Conservation (phyloP, 2,113 vertebrate species). For the Anas platyrhynchos region DNA sequence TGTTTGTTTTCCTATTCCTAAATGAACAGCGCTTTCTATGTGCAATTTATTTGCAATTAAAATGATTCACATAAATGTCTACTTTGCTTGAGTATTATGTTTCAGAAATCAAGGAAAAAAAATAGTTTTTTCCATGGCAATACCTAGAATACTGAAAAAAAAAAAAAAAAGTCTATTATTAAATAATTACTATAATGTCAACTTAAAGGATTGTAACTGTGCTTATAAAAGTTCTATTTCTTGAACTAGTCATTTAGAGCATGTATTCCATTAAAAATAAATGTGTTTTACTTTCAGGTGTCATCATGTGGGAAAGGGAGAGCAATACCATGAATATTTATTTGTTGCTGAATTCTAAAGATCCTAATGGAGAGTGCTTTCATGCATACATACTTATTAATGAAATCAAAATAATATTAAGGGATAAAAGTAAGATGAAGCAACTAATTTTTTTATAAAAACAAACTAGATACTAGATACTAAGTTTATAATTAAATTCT, state of each 20-base stretch:
- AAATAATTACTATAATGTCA: neutral
- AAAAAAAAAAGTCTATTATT: neutral
- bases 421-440: neutral
- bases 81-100: neutral
- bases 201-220: neutral
- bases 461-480: neutral
- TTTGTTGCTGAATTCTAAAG: neutral
- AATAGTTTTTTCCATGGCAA: neutral
- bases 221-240: neutral
- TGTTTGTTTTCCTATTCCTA: neutral
- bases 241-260: neutral
- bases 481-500: neutral
- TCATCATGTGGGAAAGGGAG: neutral
- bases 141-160: neutral
- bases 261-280: slow-evolving; percentile 4
- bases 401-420: neutral
- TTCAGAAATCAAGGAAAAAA: neutral
- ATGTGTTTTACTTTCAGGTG: neutral
- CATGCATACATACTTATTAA: neutral
- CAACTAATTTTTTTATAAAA: neutral
- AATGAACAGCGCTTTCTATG: neutral
- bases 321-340: neutral
- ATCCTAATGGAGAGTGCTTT: neutral
- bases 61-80: neutral
- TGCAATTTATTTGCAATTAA: neutral